Conservation (phyloP, 2,888 invertebrate genomes). For the Caenorhabditis plicata region DNA sequence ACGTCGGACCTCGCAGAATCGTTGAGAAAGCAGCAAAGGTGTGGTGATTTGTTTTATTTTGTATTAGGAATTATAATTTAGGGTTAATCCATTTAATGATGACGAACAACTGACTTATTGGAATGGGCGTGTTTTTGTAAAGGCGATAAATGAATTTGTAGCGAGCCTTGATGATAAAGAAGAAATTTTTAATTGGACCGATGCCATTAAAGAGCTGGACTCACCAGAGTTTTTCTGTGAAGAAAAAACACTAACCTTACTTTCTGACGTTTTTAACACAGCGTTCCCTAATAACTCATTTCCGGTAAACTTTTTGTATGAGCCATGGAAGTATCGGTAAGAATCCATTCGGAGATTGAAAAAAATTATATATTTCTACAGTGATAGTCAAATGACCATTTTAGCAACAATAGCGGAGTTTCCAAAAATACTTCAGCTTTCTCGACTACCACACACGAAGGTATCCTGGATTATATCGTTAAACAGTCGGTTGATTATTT, state of each 20-base stretch:
- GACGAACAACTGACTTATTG: background rate
- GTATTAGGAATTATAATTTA: background rate
- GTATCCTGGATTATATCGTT: too few species aligned
- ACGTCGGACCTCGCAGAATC: too few species aligned
- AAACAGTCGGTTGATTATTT: too few species aligned
- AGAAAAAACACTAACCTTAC: slow-evolving; percentile 73
- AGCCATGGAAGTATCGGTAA: slow-evolving; percentile 79
- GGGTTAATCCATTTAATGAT: background rate
- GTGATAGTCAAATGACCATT: slow-evolving; percentile 74
- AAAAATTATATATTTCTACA: background rate
- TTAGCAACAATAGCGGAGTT: slow-evolving; percentile 83
- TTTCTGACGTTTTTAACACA: slow-evolving; percentile 80
- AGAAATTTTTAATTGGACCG: slow-evolving; percentile 79
- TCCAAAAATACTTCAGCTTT: slow-evolving; percentile 89
- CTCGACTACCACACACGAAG: slow-evolving; percentile 83
- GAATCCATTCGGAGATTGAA: background rate
- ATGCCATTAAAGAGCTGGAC: slow-evolving; percentile 86
- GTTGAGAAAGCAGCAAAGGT: too few species aligned
- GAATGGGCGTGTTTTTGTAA: background rate
- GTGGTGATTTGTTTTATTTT: background rate
- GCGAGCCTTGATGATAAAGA: background rate
- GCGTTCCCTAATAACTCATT: slow-evolving; percentile 69
- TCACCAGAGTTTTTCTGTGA: background rate
- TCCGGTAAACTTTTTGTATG: slow-evolving; percentile 85
- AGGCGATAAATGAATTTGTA: slow-evolving; percentile 2